Conservation (phyloP, 2,888 invertebrate species). For the Scaptomyza reducta region DNA sequence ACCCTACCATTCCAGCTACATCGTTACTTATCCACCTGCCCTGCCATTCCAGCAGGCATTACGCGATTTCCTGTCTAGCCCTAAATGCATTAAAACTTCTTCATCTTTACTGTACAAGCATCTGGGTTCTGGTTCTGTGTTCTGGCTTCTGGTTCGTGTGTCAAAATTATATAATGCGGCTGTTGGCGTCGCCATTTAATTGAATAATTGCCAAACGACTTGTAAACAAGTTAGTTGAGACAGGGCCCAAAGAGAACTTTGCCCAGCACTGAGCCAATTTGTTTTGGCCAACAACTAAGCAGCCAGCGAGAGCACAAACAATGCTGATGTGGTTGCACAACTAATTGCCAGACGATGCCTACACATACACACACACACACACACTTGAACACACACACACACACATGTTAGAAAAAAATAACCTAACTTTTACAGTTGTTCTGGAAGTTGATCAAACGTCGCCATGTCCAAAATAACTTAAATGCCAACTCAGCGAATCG, state of each 20-base stretch:
- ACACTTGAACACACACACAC: neutral
- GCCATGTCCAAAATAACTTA: slow-evolving; percentile 41
- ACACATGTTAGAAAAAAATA: neutral
- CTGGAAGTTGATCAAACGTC: slow-evolving; percentile 33
- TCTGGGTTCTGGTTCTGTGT: neutral
- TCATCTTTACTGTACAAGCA: neutral
- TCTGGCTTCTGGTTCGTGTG: slow-evolving; percentile 28
- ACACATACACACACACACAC: neutral
- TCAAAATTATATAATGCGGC: slow-evolving; percentile 59
- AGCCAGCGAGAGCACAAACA: slow-evolving; percentile 10
- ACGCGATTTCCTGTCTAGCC: slow-evolving; percentile 60
- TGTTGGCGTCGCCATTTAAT: slow-evolving; percentile 62
- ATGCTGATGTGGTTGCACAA: slow-evolving; percentile 33
- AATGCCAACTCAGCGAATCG: slow-evolving; percentile 22
- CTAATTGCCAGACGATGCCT: slow-evolving; percentile 23
- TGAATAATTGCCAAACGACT: slow-evolving; percentile 77
- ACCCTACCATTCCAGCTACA: neutral
- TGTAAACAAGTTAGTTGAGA: slow-evolving; percentile 64
- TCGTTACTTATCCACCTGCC: neutral
- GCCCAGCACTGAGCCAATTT: slow-evolving; percentile 62
- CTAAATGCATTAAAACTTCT: slow-evolving; percentile 60
- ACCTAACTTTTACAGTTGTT: slow-evolving; percentile 11
- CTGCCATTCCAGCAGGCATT: slow-evolving; percentile 20
- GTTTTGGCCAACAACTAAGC: slow-evolving; percentile 38
- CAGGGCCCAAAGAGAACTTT: slow-evolving; percentile 34